Conservation (phyloP, 1,140 invertebrate genomes). For the Drosophila navojoa region DNA sequence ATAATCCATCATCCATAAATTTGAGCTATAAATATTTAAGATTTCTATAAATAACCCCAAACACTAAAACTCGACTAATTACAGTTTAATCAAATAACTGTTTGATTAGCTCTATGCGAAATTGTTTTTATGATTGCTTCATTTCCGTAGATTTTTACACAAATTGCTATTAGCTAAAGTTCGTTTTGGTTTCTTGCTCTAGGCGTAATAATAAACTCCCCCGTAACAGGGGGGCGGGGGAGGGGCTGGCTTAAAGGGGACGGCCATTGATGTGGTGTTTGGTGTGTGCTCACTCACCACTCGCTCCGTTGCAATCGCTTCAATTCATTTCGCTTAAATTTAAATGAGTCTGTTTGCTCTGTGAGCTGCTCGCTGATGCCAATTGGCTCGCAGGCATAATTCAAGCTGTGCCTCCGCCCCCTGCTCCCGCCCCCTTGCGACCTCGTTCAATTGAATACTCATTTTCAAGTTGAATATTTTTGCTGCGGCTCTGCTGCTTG, state of each 20-base stretch:
- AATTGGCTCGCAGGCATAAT: neutral
- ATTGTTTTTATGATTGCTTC: neutral
- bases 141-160: neutral
- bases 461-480: slow-evolving; percentile 40
- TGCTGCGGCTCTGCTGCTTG: slow-evolving; percentile 44
- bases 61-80: no score
- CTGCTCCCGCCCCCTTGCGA: slow-evolving; percentile 15
- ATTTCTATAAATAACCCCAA: no score
- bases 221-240: slow-evolving; percentile 15
- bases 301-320: slow-evolving; percentile 51
- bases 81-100: no score
- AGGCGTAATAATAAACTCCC: slow-evolving; percentile 57
- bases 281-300: slow-evolving; percentile 30
- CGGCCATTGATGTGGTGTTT: slow-evolving; percentile 38
- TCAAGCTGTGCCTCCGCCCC: neutral
- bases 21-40: no score
- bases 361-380: slow-evolving; percentile 28
- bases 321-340: slow-evolving; percentile 73
- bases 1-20: no score
- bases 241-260: slow-evolving; percentile 56
- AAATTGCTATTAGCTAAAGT: slow-evolving; percentile 19
- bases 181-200: slow-evolving; percentile 13
- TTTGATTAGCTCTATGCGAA: neutral
- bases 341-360: slow-evolving; percentile 36
- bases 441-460: slow-evolving; percentile 67